Percentiles rank a stretch among this genome's conserved stretches.
These are phyloP conservation scores for Charadrius vociferus DNA, from an alignment of 2,113 vertebrate genomes.

Conservation along the genomic window DNA sequence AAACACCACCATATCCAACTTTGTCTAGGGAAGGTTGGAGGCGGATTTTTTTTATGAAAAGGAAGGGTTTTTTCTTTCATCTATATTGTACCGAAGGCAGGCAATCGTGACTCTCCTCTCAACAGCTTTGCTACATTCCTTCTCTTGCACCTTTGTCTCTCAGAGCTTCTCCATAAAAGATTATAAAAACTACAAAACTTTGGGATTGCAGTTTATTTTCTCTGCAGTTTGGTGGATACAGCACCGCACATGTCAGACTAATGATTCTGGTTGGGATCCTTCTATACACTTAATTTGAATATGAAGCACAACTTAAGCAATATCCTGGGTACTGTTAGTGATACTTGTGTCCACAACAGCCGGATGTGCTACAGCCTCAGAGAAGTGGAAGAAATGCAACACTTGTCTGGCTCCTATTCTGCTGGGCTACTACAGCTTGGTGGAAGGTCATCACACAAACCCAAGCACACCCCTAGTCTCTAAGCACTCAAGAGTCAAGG, in stretches of 20 bases:
- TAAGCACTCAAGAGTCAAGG: not conserved
- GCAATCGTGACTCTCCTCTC: accelerated
- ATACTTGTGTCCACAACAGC: not conserved
- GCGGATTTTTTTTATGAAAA: not conserved
- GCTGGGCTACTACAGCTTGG: not conserved
- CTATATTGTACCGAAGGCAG: not conserved
- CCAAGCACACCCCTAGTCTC: not conserved
- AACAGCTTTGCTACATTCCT: not conserved
- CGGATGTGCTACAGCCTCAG: not conserved
- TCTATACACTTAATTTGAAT: not conserved
- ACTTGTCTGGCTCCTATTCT: not conserved
- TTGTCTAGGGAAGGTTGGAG: not conserved
- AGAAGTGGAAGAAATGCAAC: not conserved
- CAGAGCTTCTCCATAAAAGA: not conserved
- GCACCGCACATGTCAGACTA: not conserved
- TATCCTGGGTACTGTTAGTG: not conserved
- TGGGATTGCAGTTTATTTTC: not conserved
- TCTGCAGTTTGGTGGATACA: not conserved
- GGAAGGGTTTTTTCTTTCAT: not conserved
- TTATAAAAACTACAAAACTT: not conserved
- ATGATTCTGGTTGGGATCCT: not conserved
- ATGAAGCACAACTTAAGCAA: not conserved
- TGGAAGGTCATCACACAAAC: not conserved
- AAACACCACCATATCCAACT: not conserved
- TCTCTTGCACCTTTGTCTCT: not conserved